Evolutionary conservation across 2,113 vertebrate genomes (phyloP).

Genomic region (Fulica atra): DNA sequence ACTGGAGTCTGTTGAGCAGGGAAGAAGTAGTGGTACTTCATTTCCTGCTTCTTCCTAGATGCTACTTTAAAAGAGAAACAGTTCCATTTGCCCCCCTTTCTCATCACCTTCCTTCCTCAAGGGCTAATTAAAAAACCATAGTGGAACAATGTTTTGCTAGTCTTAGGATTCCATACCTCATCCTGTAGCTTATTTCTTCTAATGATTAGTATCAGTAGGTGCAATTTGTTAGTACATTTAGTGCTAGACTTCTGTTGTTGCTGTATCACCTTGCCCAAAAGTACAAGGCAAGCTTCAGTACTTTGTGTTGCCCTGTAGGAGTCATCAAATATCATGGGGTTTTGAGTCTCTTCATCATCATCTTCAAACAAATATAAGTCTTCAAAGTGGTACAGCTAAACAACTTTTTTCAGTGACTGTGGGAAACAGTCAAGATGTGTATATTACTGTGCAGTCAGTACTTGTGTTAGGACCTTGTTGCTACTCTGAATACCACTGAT

Average conservation of each 20-base stretch:
- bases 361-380: neutral
- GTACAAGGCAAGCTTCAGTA: neutral
- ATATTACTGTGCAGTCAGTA: neutral
- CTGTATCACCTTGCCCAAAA: neutral
- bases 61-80: neutral
- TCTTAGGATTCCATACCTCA: neutral
- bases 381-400: neutral
- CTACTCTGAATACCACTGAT: neutral
- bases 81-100: neutral
- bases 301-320: neutral
- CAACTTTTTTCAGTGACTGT: neutral
- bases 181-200: neutral
- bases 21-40: neutral
- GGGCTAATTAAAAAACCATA: neutral
- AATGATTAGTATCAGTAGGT: neutral
- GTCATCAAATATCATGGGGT: neutral
- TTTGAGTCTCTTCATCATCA: neutral
- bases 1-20: neutral
- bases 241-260: neutral
- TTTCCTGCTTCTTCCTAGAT: neutral
- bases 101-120: neutral
- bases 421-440: constrained; percentile 15
- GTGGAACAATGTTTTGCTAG: neutral
- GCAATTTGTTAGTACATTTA: neutral
- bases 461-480: neutral